phyloP scores from a whole-genome alignment of 2,888 invertebrate species.

The Sinodicranocentrus sp. region DNA sequence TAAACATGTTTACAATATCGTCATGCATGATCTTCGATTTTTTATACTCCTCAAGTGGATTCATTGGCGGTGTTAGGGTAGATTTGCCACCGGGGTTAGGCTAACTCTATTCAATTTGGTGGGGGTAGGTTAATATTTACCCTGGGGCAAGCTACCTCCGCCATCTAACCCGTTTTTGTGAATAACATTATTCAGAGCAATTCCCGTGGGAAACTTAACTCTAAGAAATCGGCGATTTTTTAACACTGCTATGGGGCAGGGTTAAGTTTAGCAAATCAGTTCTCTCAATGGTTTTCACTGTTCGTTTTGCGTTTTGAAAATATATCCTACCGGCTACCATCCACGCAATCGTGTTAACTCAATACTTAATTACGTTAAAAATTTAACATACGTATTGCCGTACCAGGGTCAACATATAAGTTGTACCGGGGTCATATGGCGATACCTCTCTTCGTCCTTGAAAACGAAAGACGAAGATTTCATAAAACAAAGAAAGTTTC shows the following conservation, averaged over 20 bases:
- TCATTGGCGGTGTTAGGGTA: too few relatives aligned
- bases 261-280: neutral
- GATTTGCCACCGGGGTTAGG: neutral
- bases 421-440: conserved; percentile 23
- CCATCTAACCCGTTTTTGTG: neutral
- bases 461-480: neutral
- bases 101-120: neutral
- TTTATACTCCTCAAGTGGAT: too few relatives aligned
- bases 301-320: neutral
- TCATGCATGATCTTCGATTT: too few relatives aligned
- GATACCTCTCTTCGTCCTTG: conserved; percentile 41
- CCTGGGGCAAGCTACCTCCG: neutral
- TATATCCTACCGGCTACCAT: neutral
- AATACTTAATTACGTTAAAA: neutral
- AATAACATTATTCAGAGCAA: neutral
- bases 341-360: neutral
- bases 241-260: neutral
- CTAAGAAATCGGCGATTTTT: neutral
- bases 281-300: neutral
- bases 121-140: neutral
- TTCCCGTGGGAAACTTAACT: neutral
- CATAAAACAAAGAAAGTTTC: conserved; percentile 5
- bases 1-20: too few relatives aligned
- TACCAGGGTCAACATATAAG: too few relatives aligned
- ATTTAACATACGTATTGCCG: too few relatives aligned